A percentile compares a stretch with the other conserved stretches of the same genome.
Conservation (phyloP, 2,797 vertebrate species). For the Phalanger gymnotis region DNA sequence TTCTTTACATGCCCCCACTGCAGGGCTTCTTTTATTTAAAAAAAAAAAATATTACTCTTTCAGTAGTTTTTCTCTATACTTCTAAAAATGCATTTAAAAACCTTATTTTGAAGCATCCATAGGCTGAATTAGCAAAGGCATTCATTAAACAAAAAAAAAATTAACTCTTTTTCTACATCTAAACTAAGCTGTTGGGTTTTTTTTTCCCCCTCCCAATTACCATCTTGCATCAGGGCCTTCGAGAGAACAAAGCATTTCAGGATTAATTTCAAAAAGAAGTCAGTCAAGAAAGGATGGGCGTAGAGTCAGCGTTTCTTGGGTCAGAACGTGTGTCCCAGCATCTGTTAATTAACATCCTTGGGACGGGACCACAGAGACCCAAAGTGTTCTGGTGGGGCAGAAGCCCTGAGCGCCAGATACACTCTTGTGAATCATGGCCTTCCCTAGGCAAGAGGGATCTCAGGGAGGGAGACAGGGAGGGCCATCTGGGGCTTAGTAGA, state of each 20-base stretch:
- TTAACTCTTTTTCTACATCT: neutral
- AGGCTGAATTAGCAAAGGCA: neutral
- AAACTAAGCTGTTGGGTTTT: neutral
- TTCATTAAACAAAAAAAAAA: neutral
- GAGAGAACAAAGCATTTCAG: neutral
- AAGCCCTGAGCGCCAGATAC: neutral
- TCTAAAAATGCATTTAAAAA: neutral
- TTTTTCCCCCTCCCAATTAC: neutral
- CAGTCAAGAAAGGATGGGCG: neutral
- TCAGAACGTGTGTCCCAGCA: neutral
- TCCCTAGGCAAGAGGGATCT: neutral
- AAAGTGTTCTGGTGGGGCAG: neutral
- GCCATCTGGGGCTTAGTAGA: neutral
- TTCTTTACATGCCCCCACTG: neutral
- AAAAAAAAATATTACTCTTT: neutral
- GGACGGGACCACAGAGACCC: neutral
- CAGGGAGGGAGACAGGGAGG: neutral
- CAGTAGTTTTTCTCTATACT: neutral
- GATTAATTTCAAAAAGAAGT: neutral
- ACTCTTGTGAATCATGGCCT: neutral
- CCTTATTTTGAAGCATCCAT: neutral
- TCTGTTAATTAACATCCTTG: neutral
- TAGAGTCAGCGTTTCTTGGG: neutral
- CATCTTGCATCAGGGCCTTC: neutral
- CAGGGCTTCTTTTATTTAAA: neutral